phyloP scores from a whole-genome alignment of 2,797 vertebrate genomes.

The Sebastes oblongus region DNA sequence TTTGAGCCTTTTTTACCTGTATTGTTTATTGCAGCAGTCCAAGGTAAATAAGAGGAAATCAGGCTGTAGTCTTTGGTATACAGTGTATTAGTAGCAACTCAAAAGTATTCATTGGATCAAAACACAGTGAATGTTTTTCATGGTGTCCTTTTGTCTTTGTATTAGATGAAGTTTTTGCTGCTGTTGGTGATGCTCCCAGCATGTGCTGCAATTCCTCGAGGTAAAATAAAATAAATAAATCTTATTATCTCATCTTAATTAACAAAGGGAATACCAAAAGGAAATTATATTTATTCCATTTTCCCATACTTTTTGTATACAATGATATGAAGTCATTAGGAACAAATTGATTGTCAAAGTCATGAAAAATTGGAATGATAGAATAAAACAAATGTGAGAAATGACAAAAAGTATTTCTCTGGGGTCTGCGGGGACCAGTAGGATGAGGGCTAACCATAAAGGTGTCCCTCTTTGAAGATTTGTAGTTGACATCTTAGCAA shows the following conservation, averaged over 20 bases:
- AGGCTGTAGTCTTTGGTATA: background rate
- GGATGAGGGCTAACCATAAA: background rate
- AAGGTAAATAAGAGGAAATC: background rate
- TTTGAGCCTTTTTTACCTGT: background rate
- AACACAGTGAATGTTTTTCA: background rate
- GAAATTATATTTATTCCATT: background rate
- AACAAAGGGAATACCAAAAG: background rate
- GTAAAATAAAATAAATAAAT: background rate
- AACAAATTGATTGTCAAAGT: too few species aligned
- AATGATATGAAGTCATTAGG: too few species aligned
- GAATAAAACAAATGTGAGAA: background rate
- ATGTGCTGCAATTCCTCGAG: conserved; percentile 18
- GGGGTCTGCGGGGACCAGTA: background rate
- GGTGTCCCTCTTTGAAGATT: background rate
- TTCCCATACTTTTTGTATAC: too few species aligned
- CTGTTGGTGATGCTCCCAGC: conserved; percentile 1
- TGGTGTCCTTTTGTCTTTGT: background rate
- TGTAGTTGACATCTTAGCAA: background rate
- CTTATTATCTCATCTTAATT: background rate
- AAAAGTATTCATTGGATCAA: background rate
- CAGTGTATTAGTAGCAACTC: background rate
- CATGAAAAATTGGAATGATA: background rate
- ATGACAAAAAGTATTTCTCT: background rate
- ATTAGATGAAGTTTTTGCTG: conserved; percentile 23
- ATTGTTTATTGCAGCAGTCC: background rate